Conservation (phyloP, 2,888 invertebrate species). For the Brachypalpus laphriformis region DNA sequence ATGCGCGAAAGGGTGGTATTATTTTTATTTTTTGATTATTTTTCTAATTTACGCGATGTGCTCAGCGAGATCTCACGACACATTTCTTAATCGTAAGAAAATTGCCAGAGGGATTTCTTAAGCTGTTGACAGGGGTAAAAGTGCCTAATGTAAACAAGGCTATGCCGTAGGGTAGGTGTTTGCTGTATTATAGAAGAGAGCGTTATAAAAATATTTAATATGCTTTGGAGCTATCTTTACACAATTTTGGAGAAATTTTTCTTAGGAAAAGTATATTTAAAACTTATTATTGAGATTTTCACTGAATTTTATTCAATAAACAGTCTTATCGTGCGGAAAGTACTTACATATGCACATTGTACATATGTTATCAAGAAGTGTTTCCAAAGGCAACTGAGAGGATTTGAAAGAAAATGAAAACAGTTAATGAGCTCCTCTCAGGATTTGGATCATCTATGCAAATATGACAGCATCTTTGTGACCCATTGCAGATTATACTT, state of each 20-base stretch:
- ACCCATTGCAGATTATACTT: too few relatives aligned
- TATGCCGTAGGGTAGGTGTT: background rate
- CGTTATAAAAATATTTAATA: background rate
- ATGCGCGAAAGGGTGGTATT: background rate
- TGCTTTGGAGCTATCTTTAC: background rate
- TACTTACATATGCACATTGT: too few relatives aligned
- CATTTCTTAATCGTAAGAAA: background rate
- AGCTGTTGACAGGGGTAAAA: background rate
- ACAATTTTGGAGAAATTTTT: background rate
- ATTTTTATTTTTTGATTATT: background rate
- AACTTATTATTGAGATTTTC: background rate
- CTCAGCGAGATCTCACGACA: background rate
- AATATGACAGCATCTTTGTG: too few relatives aligned
- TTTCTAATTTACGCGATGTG: slow-evolving; percentile 4
- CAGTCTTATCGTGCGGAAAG: too few relatives aligned
- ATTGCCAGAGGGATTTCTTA: background rate
- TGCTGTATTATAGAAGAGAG: background rate
- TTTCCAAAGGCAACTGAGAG: too few relatives aligned
- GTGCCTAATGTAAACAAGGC: background rate
- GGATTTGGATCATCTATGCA: too few relatives aligned
- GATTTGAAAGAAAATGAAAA: too few relatives aligned
- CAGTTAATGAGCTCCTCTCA: too few relatives aligned
- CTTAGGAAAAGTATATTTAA: background rate
- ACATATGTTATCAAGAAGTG: too few relatives aligned
- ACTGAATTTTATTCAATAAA: background rate